These are phyloP conservation scores for Drosophila leonis DNA, from an alignment of 2,888 invertebrate genomes.

Conservation along the genomic window DNA sequence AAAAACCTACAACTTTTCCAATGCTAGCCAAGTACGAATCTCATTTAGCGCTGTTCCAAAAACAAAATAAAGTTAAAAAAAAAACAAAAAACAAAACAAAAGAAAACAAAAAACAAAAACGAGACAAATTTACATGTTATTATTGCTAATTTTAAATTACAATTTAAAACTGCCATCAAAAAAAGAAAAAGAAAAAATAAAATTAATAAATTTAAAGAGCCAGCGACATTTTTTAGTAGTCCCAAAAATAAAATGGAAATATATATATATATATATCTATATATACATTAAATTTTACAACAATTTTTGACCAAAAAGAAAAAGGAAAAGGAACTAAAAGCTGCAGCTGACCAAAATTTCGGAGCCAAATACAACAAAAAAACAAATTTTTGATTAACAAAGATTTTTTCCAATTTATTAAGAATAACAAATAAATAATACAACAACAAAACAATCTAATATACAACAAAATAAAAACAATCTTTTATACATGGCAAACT, in stretches of 20 bases:
- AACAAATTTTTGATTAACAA: slow-evolving; percentile 10
- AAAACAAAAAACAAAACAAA: neutral
- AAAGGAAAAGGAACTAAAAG: slow-evolving; percentile 26
- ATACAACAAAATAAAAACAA: slow-evolving; percentile 11
- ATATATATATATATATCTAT: slow-evolving; percentile 2
- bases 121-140: slow-evolving; percentile 67
- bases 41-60: slow-evolving; percentile 55
- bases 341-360: slow-evolving; percentile 49
- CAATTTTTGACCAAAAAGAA: slow-evolving; percentile 36
- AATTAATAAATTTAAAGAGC: slow-evolving; percentile 13
- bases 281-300: slow-evolving; percentile 1
- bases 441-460: slow-evolving; percentile 9
- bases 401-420: slow-evolving; percentile 12
- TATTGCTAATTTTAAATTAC: slow-evolving; percentile 59
- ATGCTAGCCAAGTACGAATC: slow-evolving; percentile 63
- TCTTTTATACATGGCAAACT: slow-evolving; percentile 21
- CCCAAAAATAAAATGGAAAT: slow-evolving; percentile 5
- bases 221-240: slow-evolving; percentile 24
- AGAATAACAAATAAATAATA: neutral
- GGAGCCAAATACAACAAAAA: slow-evolving; percentile 35
- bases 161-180: slow-evolving; percentile 67
- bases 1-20: slow-evolving; percentile 22
- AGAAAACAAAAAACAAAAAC: slow-evolving; percentile 11
- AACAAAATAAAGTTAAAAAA: slow-evolving; percentile 8
- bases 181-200: slow-evolving; percentile 3